Evolutionary conservation across 2,113 vertebrate species (phyloP).

Genomic region (Pavo muticus): DNA sequence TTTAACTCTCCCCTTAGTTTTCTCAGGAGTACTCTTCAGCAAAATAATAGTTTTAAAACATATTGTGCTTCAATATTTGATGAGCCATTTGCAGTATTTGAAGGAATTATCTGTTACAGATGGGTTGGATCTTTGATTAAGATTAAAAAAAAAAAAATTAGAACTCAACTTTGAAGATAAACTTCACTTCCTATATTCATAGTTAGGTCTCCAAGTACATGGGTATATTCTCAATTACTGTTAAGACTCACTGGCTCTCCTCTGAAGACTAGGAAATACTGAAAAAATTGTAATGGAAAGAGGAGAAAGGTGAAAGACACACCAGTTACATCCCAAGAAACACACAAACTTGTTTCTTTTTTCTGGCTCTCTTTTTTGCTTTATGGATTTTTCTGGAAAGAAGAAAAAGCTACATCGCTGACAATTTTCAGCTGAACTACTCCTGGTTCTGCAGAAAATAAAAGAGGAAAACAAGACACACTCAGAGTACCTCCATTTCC

Average conservation of each 20-base stretch:
- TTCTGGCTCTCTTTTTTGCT: neutral
- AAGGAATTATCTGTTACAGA: neutral
- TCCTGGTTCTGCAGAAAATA: neutral
- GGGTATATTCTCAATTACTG: neutral
- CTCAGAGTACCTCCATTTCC: neutral
- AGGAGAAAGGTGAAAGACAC: neutral
- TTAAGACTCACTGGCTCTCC: neutral
- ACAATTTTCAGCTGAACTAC: neutral
- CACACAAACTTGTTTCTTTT: neutral
- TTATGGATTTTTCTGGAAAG: neutral
- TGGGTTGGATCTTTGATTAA: neutral
- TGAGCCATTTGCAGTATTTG: neutral
- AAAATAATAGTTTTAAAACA: neutral
- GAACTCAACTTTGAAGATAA: neutral
- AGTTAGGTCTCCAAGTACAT: neutral
- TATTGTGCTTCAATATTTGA: neutral
- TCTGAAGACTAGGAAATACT: neutral
- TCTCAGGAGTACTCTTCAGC: neutral
- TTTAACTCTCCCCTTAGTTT: neutral
- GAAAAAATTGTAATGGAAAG: neutral
- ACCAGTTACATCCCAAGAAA: neutral
- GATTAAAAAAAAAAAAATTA: neutral
- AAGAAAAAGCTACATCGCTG: neutral
- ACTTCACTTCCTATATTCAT: neutral
- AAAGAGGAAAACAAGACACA: neutral